Evolutionary conservation across 1,140 invertebrate genomes (phyloP).

Genomic region (Sitophilus oryzae): DNA sequence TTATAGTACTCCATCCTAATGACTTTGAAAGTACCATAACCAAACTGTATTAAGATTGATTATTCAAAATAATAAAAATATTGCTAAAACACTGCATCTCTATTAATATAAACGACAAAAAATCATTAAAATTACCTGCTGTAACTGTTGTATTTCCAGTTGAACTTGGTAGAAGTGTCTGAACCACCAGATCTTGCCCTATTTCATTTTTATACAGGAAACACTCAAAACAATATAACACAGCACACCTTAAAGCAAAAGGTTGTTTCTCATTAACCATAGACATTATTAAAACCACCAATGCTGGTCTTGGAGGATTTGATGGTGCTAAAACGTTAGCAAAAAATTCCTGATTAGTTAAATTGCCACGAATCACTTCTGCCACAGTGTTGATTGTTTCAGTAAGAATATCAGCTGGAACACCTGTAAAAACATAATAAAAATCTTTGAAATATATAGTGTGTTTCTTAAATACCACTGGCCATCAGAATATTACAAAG

Average conservation of each 20-base stretch:
- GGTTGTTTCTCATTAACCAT: constrained; percentile 99
- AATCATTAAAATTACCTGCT: constrained; percentile 47
- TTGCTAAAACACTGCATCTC: not conserved
- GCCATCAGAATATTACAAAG: constrained; percentile 91
- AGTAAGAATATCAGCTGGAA: constrained; percentile 91
- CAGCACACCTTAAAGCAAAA: constrained; percentile 78
- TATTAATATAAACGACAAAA: not conserved
- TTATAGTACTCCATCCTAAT: too few relatives aligned
- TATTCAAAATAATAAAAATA: too few relatives aligned
- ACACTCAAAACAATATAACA: constrained; percentile 96
- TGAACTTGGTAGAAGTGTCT: constrained; percentile 80
- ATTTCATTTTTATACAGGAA: constrained; percentile 90
- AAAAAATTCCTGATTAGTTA: constrained; percentile 88
- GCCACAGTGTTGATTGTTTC: constrained; percentile 94
- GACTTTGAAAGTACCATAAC: too few relatives aligned
- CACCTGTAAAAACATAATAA: constrained; percentile 46
- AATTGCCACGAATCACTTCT: constrained; percentile 89
- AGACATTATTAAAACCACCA: constrained; percentile 93
- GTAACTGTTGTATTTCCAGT: constrained; percentile 49
- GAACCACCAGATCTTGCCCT: constrained; percentile 81
- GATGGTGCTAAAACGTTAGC: constrained; percentile 87
- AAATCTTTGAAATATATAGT: not conserved
- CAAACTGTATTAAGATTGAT: too few relatives aligned
- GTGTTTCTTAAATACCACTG: constrained; percentile 47
- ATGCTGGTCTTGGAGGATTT: constrained; percentile 83